Percentiles rank a stretch among this genome's conserved stretches.
Conservation (phyloP, 2,113 vertebrate species). For the Peromyscus polionotus region DNA sequence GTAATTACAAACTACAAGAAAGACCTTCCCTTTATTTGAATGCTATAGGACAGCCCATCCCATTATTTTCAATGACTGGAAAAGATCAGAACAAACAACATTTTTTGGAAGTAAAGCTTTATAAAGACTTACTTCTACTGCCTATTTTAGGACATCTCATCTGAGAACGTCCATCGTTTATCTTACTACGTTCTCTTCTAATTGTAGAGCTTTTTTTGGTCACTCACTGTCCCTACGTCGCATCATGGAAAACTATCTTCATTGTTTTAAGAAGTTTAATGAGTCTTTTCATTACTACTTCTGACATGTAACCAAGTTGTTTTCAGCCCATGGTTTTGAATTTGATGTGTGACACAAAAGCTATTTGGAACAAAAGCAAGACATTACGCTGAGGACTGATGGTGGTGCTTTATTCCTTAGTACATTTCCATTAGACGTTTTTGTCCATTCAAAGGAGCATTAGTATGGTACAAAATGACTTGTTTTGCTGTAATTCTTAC, state of each 20-base stretch:
- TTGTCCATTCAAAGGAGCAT: constrained; percentile 43
- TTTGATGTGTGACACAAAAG: constrained; percentile 44
- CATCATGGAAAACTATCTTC: not conserved
- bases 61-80: constrained; percentile 43
- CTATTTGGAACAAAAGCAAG: not conserved
- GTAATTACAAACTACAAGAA: constrained; percentile 56
- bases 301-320: constrained; percentile 30
- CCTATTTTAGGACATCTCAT: constrained; percentile 10
- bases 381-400: not conserved
- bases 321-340: constrained; percentile 49
- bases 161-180: not conserved
- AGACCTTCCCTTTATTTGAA: constrained; percentile 57
- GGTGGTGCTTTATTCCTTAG: constrained; percentile 24
- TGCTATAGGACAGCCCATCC: not conserved
- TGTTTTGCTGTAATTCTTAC: not conserved
- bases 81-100: constrained; percentile 60
- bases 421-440: constrained; percentile 42
- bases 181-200: not conserved
- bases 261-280: constrained; percentile 32
- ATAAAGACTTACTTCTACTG: not conserved
- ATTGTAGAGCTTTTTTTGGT: not conserved
- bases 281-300: constrained; percentile 10
- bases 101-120: constrained; percentile 38
- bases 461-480: constrained; percentile 22
- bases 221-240: not conserved